Evolutionary conservation across 2,797 vertebrate genomes (phyloP), one percentile per base, ranked within the genome.

Genomic region (Eulemur albifrons): DNA sequence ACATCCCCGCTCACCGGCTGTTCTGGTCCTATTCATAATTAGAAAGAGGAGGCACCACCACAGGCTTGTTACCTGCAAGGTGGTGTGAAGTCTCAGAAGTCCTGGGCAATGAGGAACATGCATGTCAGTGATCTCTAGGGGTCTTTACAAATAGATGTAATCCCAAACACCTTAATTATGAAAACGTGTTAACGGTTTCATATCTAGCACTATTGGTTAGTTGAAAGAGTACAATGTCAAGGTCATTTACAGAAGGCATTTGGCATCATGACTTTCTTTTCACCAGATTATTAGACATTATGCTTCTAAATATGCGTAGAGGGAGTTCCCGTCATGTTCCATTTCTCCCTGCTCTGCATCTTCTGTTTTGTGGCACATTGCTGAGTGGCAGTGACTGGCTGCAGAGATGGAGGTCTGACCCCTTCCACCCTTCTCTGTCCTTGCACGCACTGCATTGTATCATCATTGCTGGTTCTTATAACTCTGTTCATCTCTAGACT

Each of bases 81-180:
- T 40, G 6, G 5, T n/a, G 8, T 63, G 11, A 52, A 54, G 7
- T 86, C 73, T 73, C 43, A 15, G n/a, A 23, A n/a, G 11, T 72
- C 61, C 45, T 63, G 67, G 35, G 11, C 35, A 57, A 18, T 70
- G 13, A 92, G 10, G 27, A 85, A 54, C 15, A 35, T 54, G 8
- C 4, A 2, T 11, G 17, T 9, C 18, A 3, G 0, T 8, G 6
- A 69, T 35, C 15, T 32, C 38, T 85, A 4, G 5, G 5, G 23
- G 1, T 13, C n/a, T 72, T 57, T 89, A 52, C 59, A 76, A 20
- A 85, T 72, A 65, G 32, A 30, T 6, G 1, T 32, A 14, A 67
- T 65, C 76, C 10, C 73, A 63, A 61, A 72, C 4, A 15, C 14
- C 18, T 9, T 30, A 4, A 30, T 21, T 54, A 30, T 72, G 77